These are phyloP conservation scores for Threskiornis aethiopicus DNA, from an alignment of 2,797 vertebrate species.

Conservation along the genomic window DNA sequence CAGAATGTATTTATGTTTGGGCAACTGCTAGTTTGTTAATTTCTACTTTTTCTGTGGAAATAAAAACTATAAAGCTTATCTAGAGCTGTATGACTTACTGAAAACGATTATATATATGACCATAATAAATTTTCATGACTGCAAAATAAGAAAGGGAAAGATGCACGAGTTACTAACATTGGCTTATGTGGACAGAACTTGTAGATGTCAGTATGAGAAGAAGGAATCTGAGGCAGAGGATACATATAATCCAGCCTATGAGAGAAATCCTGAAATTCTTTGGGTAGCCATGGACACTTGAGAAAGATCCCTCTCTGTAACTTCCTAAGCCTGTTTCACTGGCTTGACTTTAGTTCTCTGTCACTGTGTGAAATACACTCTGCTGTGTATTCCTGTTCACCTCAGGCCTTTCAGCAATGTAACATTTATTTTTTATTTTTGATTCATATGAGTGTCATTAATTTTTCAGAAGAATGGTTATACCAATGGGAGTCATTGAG, in stretches of 20 bases:
- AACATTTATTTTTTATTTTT: neutral
- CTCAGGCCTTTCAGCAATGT: neutral
- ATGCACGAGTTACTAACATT: neutral
- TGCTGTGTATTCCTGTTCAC: neutral
- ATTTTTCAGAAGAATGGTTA: neutral
- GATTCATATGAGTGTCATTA: neutral
- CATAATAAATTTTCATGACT: neutral
- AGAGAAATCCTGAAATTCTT: neutral
- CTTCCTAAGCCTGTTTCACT: neutral
- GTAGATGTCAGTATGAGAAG: neutral
- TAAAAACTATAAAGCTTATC: neutral
- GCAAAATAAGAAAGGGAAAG: neutral
- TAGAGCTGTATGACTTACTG: neutral
- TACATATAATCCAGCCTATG: neutral
- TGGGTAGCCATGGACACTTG: neutral
- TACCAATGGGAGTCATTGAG: neutral
- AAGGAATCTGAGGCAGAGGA: neutral
- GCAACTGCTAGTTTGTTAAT: neutral
- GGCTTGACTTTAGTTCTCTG: neutral
- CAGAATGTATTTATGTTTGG: neutral
- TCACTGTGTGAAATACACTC: neutral
- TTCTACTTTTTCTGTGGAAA: neutral
- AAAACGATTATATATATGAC: neutral
- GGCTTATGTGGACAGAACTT: neutral
- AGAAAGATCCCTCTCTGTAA: neutral